These are phyloP conservation scores for Eriosoma lanigerum DNA, from an alignment of 1,140 invertebrate genomes.

Conservation along the genomic window DNA sequence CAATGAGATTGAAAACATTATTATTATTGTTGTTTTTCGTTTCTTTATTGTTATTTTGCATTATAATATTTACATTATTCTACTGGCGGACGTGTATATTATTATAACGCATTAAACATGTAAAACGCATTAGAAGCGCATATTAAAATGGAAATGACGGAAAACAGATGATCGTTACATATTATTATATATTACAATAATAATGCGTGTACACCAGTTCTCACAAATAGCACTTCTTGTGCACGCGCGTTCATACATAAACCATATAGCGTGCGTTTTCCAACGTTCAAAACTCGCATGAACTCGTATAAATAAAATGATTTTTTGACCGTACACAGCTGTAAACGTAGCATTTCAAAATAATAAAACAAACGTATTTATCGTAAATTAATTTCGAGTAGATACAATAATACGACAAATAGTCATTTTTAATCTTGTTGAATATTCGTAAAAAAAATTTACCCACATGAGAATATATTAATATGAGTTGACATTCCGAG, in stretches of 20 bases:
- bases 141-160: background rate
- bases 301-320: too few species aligned
- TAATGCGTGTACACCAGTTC: background rate
- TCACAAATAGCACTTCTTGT: background rate
- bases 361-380: too few species aligned
- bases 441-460: too few species aligned
- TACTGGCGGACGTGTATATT: too few species aligned
- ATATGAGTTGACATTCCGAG: too few species aligned
- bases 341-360: too few species aligned
- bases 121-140: constrained; percentile 23
- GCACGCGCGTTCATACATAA: background rate
- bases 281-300: background rate
- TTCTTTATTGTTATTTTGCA: background rate
- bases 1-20: background rate
- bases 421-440: too few species aligned
- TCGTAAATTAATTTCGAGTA: too few species aligned
- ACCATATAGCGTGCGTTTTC: background rate
- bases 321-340: too few species aligned
- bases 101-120: background rate
- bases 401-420: too few species aligned
- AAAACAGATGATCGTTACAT: background rate
- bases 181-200: background rate
- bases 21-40: background rate
- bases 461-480: too few species aligned
- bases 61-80: background rate